phyloP scores from a whole-genome alignment of 1,140 invertebrate genomes.

The Drosophila lacteicornis region DNA sequence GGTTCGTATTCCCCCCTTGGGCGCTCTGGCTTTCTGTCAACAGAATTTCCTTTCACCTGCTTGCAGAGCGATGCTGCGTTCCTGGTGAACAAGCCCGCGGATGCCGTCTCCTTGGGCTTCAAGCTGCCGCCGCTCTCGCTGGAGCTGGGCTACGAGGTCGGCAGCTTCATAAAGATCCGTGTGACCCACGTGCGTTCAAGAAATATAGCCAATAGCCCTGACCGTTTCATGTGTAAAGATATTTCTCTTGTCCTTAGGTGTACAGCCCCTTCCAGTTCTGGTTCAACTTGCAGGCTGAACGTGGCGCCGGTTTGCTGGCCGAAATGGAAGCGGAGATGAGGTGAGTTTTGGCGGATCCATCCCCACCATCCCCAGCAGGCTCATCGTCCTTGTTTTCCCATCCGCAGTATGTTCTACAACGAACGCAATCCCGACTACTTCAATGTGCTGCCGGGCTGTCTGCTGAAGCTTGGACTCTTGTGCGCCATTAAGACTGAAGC shows the following conservation, averaged over 20 bases:
- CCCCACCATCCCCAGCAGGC: neutral
- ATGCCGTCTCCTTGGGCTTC: neutral
- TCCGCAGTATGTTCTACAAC: conserved; percentile 8
- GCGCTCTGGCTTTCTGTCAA: neutral
- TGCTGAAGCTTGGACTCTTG: conserved; percentile 26
- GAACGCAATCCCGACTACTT: neutral
- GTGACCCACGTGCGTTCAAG: conserved; percentile 23
- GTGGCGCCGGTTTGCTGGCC: neutral
- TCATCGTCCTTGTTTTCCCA: neutral
- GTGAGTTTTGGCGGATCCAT: conserved; percentile 6
- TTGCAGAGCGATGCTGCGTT: conserved; percentile 39
- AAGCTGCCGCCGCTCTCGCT: neutral
- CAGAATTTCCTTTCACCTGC: neutral
- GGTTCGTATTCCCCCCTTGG: neutral
- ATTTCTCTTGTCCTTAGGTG: conserved; percentile 3
- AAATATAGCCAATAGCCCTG: neutral
- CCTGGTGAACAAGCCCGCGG: conserved; percentile 35
- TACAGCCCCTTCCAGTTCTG: conserved; percentile 65
- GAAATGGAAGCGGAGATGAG: neutral
- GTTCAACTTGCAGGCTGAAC: conserved; percentile 10
- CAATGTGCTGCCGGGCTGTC: neutral
- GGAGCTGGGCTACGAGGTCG: neutral
- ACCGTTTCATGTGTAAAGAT: no score
- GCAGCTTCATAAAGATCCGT: neutral
- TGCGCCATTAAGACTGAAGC: conserved; percentile 7